Percentiles rank a stretch among this genome's conserved stretches.
Evolutionary conservation across 2,113 vertebrate species (phyloP).

Genomic region (Chionodraco myersi): DNA sequence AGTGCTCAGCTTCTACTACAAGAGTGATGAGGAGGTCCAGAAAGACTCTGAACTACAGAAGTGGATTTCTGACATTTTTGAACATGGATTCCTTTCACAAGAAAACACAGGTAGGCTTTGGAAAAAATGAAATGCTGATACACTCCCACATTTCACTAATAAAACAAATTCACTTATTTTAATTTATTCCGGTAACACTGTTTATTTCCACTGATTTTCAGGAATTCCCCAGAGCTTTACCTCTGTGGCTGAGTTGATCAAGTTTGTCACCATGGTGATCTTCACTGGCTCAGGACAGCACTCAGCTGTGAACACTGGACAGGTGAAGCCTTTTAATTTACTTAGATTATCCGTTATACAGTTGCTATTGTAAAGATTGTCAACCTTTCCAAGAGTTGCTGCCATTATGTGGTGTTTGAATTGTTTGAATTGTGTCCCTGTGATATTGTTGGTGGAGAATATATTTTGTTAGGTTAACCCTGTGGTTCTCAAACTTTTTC

Average conservation of each 20-base stretch:
- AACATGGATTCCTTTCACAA: slow-evolving; percentile 81
- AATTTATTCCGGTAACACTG: not conserved
- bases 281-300: slow-evolving; percentile 72
- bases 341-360: not conserved
- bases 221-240: slow-evolving; percentile 64
- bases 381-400: too few relatives aligned
- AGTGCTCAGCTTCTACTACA: slow-evolving; percentile 72
- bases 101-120: slow-evolving; percentile 72
- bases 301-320: slow-evolving; percentile 70
- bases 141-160: not conserved
- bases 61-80: slow-evolving; percentile 86
- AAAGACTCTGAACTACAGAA: slow-evolving; percentile 84
- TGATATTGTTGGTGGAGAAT: too few relatives aligned
- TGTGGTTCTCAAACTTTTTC: too few relatives aligned
- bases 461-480: too few relatives aligned
- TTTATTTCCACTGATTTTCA: slow-evolving; percentile 17
- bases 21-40: slow-evolving; percentile 54
- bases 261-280: slow-evolving; percentile 78
- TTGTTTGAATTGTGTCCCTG: too few relatives aligned
- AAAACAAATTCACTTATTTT: too few relatives aligned
- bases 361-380: too few relatives aligned
- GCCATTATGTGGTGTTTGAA: too few relatives aligned
- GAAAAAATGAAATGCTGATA: too few relatives aligned
- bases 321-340: slow-evolving; percentile 55
- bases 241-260: slow-evolving; percentile 53